Conservation (phyloP, 2,888 invertebrate genomes). For the Tenthredo scrophulariae region DNA sequence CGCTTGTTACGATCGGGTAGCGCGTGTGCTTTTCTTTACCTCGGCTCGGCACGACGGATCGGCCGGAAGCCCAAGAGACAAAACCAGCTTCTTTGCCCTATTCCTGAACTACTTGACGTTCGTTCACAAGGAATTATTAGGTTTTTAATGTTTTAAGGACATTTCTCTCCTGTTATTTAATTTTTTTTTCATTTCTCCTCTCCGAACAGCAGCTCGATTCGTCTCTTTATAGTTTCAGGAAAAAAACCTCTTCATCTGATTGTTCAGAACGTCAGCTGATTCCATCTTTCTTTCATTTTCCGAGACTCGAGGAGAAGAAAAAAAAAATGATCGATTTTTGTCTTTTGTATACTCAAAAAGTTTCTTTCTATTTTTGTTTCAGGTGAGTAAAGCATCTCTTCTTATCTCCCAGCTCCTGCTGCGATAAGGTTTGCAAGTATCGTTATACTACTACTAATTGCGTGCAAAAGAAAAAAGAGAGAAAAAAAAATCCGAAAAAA, state of each 20-base stretch:
- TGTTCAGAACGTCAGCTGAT: too few species aligned
- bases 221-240: not conserved
- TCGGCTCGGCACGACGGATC: conserved; percentile 1
- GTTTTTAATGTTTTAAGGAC: not conserved
- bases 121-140: not conserved
- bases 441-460: not conserved
- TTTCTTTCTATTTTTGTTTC: conserved; percentile 29
- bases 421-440: not conserved
- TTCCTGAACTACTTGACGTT: not conserved
- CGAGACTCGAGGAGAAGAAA: too few species aligned
- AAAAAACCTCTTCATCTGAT: too few species aligned
- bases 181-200: too few species aligned
- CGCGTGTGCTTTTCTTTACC: not conserved
- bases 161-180: not conserved
- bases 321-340: not conserved
- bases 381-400: conserved; percentile 36
- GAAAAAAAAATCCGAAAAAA: not conserved
- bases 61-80: not conserved
- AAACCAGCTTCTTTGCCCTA: conserved; percentile 2
- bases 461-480: not conserved
- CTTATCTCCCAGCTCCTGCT: not conserved
- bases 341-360: not conserved
- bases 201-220: not conserved
- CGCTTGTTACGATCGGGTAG: not conserved
- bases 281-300: too few species aligned